Percentiles rank a stretch among this genome's conserved stretches.
Conservation (phyloP, 2,888 invertebrate genomes). For the Pachydiplax longipennis region DNA sequence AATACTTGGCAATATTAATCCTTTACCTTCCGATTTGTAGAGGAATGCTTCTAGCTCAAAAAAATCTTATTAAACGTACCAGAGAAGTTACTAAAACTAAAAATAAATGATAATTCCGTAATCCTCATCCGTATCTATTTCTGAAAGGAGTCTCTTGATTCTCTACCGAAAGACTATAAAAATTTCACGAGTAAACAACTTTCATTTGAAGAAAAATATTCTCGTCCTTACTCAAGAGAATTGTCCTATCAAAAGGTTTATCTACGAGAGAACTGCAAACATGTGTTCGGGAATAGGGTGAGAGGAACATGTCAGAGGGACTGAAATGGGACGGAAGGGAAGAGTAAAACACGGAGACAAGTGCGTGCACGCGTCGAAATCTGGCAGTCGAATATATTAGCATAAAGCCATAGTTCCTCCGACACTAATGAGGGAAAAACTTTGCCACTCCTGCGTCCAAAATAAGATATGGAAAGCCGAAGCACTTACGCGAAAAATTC, state of each 20-base stretch:
- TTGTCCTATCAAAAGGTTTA: not conserved
- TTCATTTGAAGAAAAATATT: not conserved
- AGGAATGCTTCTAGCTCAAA: too few relatives aligned
- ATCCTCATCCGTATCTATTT: too few relatives aligned
- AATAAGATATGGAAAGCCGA: not conserved
- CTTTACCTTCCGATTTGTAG: too few relatives aligned
- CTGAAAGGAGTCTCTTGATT: too few relatives aligned
- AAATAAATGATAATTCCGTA: too few relatives aligned
- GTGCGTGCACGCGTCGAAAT: not conserved
- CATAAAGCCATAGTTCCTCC: conserved; percentile 22
- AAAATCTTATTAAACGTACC: too few relatives aligned
- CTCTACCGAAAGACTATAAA: too few relatives aligned
- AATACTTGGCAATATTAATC: too few relatives aligned
- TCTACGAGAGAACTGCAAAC: not conserved
- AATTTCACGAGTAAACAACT: not conserved
- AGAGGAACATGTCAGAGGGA: not conserved
- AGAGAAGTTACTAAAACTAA: too few relatives aligned
- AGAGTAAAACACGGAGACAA: not conserved
- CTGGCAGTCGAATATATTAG: not conserved
- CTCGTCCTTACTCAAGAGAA: not conserved
- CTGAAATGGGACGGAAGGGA: not conserved
- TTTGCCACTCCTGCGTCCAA: conserved; percentile 12
- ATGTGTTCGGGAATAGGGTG: not conserved
- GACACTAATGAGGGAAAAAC: conserved; percentile 40
- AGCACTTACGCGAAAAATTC: not conserved